Base-by-base conservation (phyloP, 2,113 vertebrate species). In the Leptodactylus fuscus region DNA sequence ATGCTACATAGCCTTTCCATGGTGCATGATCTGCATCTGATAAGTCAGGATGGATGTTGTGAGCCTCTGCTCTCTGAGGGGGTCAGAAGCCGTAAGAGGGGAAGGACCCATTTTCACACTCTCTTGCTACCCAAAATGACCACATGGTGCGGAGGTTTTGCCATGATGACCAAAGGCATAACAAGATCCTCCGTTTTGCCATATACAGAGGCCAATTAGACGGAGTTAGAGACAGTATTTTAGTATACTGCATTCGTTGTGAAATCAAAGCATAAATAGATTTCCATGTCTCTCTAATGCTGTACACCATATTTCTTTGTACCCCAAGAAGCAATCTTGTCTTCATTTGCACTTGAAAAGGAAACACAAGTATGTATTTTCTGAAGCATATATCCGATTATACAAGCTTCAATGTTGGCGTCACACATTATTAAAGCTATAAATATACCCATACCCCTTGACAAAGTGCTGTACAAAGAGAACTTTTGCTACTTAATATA, bases 391-490 rank as follows among this genome's bases (percentile, higher is more conserved):
- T 9, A 16, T 12, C 2, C 18, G 9, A 22, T 16, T 9, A 1
- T 18, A 16, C 12, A 20, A 32, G 62, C 34, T 73, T 73, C 22
- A 71, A 1, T 24, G 6, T 2, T n/a, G 69, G 41, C 9, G 38
- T 70, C 36, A 38, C 36, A 44, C 32, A 71, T 73, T n/a, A n/a
- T 10, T 73, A 73, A 24, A 73, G 36, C 69, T 44, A 41, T 73
- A 73, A 73, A 41, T 73, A 44, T 69, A 34, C 27, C 34, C 62
- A 18, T 4, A 65, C 1, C 67, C 67, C 20, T 10, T 73, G 70
- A n/a, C 22, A 29, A 27, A 74, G 10, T 27, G n/a, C 41, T 10
- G 11, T 8, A 75, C n/a, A 48, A 16, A 12, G 27, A 69, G 22
- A 38, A 20, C 0, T 75, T 75, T 29, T 75, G 1, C 0, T 48